Evolutionary conservation across 2,888 invertebrate genomes (phyloP), one percentile per base, ranked within the genome.

Genomic region (Ectobius pallidus): DNA sequence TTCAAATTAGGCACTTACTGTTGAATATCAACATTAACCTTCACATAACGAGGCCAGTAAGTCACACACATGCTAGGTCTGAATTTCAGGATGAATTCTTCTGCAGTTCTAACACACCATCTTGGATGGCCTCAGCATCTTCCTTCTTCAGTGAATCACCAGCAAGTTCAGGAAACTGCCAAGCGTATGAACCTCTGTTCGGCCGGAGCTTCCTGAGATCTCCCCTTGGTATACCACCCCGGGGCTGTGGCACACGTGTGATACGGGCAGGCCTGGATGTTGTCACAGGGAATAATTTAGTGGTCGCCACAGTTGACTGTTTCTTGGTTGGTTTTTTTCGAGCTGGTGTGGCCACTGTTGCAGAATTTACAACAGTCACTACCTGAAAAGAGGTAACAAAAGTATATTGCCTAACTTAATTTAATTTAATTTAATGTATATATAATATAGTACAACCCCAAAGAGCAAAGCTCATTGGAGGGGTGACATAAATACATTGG

Each of bases 291-390:
- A 58, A 30, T 20, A 58, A 58, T 32, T 69, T 58, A 14, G 68
- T 34, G 3, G 61, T 72, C 14, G 68, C 44, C 6, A 25, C 22
- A 20, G 63, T 25, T 6, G 63, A 42, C 16, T 63, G 42, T 42
- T 63, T 63, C 63, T 65, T 65, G 3, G 7, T 65, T 22, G 34
- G 39, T 18, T 65, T 65, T 14, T 39, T 42, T 14, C 65, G n/a
- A 16, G n/a, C 30, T 14, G 52, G 58, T 11, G 72, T 77, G 20
- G 79, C 70, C 7, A 27, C 44, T 65, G 65, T 65, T 65, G 65
- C 44, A n/a, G 79, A 78, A 39, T 79, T 80, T 55, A 79, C 80
- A 22, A 78, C 79, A 18, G 80, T 79, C 42, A 80, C 78, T 52
- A 81, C 80, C 81, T 81, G 76, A 30, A 34, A 6, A 34, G 34